phyloP scores from a whole-genome alignment of 2,797 vertebrate genomes.

The Channa striata region DNA sequence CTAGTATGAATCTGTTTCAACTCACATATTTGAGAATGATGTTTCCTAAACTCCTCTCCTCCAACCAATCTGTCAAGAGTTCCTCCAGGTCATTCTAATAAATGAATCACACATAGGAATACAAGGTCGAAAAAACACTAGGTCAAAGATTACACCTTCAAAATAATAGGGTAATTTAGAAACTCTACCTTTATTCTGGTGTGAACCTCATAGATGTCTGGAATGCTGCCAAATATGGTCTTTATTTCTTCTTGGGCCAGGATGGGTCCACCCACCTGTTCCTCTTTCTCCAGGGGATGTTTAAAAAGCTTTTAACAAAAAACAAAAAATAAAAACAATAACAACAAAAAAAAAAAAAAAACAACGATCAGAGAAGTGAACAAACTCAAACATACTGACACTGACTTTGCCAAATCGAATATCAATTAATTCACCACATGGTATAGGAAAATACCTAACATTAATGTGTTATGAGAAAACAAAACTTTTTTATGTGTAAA shows the following conservation, averaged over 20 bases:
- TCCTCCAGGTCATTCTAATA: slow-evolving; percentile 93
- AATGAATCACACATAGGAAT: slow-evolving; percentile 31
- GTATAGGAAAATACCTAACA: no score
- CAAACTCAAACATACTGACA: not conserved
- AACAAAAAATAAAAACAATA: slow-evolving; percentile 5
- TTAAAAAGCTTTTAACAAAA: slow-evolving; percentile 89
- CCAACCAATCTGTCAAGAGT: slow-evolving; percentile 94
- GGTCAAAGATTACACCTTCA: not conserved
- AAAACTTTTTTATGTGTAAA: no score
- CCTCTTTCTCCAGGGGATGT: slow-evolving; percentile 94
- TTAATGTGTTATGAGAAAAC: no score
- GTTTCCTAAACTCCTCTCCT: slow-evolving; percentile 93
- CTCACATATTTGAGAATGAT: slow-evolving; percentile 98
- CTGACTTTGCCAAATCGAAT: no score
- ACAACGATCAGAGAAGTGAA: not conserved
- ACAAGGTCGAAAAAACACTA: not conserved
- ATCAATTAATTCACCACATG: no score
- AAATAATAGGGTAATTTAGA: not conserved
- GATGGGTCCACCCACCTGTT: slow-evolving; percentile 95
- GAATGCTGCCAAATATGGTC: slow-evolving; percentile 98
- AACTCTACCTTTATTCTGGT: slow-evolving; percentile 92
- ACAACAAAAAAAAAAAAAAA: not conserved
- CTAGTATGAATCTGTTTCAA: slow-evolving; percentile 26
- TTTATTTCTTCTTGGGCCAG: slow-evolving; percentile 97
- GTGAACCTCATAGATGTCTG: slow-evolving; percentile 97